Conservation (phyloP, 2,797 vertebrate genomes). For the Galagoides demidoff region DNA sequence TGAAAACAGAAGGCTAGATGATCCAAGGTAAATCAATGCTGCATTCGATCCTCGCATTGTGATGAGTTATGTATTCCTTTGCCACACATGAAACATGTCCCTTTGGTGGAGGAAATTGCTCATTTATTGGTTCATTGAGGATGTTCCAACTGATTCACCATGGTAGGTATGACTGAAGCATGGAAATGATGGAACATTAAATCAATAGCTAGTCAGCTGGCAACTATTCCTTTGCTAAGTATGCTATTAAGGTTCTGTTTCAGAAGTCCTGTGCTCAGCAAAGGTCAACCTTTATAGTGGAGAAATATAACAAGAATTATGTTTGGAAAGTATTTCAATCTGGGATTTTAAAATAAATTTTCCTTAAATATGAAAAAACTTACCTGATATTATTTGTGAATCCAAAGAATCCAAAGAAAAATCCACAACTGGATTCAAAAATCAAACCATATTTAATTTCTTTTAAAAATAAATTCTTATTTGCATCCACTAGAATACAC, state of each 20-base stretch:
- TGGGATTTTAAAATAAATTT: slow-evolving; percentile 57
- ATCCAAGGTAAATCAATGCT: slow-evolving; percentile 66
- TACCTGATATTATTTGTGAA: slow-evolving; percentile 38
- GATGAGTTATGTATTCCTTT: slow-evolving; percentile 57
- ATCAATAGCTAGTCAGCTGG: slow-evolving; percentile 82
- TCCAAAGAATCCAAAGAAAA: slow-evolving; percentile 31
- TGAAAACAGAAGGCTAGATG: slow-evolving; percentile 50
- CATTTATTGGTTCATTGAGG: slow-evolving; percentile 74
- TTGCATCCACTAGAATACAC: slow-evolving; percentile 28
- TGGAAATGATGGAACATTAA: slow-evolving; percentile 73
- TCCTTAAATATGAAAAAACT: slow-evolving; percentile 41
- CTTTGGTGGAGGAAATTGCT: slow-evolving; percentile 75
- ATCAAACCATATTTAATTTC: slow-evolving; percentile 22
- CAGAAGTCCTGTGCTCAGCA: slow-evolving; percentile 29
- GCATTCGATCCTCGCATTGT: slow-evolving; percentile 49
- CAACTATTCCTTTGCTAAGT: slow-evolving; percentile 74
- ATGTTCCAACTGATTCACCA: slow-evolving; percentile 79
- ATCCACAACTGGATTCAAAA: background rate
- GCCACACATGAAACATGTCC: slow-evolving; percentile 68
- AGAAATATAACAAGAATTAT: slow-evolving; percentile 63
- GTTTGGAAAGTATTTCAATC: slow-evolving; percentile 48
- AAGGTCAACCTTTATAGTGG: slow-evolving; percentile 52
- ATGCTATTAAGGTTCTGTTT: slow-evolving; percentile 76
- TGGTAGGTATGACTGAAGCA: slow-evolving; percentile 73
- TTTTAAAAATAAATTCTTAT: slow-evolving; percentile 9